A percentile compares a stretch with the other conserved stretches of the same genome.
These are phyloP conservation scores for Microtus montanus DNA, from an alignment of 2,113 vertebrate species.

Conservation along the genomic window DNA sequence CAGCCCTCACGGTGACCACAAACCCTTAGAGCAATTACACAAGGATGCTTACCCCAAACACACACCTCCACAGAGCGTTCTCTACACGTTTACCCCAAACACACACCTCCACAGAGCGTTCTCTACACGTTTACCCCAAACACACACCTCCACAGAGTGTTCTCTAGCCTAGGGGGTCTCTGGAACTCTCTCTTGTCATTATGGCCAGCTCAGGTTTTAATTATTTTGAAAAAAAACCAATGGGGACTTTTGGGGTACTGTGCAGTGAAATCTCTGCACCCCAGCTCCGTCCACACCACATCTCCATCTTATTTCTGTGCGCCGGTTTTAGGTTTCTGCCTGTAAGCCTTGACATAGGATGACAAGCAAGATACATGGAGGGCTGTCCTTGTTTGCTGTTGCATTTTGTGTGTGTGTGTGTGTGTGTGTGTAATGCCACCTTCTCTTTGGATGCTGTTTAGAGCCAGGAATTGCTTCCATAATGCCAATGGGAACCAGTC, in stretches of 20 bases:
- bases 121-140: rapidly evolving
- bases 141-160: rapidly evolving
- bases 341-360: rapidly evolving
- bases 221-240: rapidly evolving
- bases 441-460: rapidly evolving
- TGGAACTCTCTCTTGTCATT: rapidly evolving
- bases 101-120: rapidly evolving
- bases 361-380: not conserved
- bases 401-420: not conserved
- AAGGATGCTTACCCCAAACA: rapidly evolving
- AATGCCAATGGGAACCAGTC: rapidly evolving
- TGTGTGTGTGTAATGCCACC: not conserved
- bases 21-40: rapidly evolving
- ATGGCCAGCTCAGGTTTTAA: not conserved
- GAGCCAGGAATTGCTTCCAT: rapidly evolving
- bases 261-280: not conserved
- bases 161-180: rapidly evolving
- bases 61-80: rapidly evolving
- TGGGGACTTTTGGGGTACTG: rapidly evolving
- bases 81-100: rapidly evolving
- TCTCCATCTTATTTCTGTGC: rapidly evolving
- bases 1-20: rapidly evolving
- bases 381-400: rapidly evolving
- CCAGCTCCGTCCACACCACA: rapidly evolving
- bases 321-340: rapidly evolving